Evolutionary conservation across 2,888 invertebrate species (phyloP).

Genomic region (Pardosa pseudoannulata): DNA sequence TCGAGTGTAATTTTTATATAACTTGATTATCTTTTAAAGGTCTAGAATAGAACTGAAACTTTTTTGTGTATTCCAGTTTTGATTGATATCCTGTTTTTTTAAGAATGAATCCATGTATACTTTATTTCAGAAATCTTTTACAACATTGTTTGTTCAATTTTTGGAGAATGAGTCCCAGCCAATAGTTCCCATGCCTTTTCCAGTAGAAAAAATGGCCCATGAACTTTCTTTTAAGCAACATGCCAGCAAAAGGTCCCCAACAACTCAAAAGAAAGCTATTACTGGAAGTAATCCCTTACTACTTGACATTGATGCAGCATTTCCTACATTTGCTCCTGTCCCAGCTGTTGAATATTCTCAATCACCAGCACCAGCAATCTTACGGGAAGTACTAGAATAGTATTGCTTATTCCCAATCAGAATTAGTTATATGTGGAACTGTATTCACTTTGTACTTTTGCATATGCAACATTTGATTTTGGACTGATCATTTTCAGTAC

Average conservation of each 20-base stretch:
- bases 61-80: too few species aligned
- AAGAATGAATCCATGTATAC: too few species aligned
- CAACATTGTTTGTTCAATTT: conserved; percentile 83
- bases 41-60: too few species aligned
- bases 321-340: conserved; percentile 73
- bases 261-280: neutral
- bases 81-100: too few species aligned
- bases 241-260: conserved; percentile 8
- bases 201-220: conserved; percentile 60
- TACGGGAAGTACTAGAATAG: conserved; percentile 51
- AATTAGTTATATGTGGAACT: too few species aligned
- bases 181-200: conserved; percentile 51
- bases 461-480: too few species aligned
- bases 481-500: too few species aligned
- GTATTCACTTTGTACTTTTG: too few species aligned
- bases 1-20: too few species aligned
- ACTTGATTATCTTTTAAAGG: too few species aligned
- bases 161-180: conserved; percentile 90
- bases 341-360: conserved; percentile 58
- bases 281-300: conserved; percentile 25
- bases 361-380: conserved; percentile 51
- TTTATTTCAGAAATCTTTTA: conserved; percentile 63
- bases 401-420: too few species aligned
- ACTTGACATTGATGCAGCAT: conserved; percentile 67
- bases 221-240: conserved; percentile 27